phyloP scores from a whole-genome alignment of 2,888 invertebrate species.

The Metacarcinus magister region DNA sequence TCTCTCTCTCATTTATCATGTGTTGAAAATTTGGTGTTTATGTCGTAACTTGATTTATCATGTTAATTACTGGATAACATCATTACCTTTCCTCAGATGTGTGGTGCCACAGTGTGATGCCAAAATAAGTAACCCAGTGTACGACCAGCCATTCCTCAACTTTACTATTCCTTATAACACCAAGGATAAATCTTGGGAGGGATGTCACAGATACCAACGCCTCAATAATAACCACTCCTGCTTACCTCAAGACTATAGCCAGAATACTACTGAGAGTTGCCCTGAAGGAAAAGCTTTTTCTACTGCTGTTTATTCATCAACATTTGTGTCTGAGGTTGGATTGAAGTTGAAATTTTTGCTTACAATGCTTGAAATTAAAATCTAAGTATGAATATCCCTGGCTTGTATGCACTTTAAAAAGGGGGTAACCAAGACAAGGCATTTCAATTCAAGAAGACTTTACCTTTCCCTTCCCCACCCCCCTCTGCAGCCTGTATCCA shows the following conservation, averaged over 20 bases:
- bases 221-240: conserved; percentile 46
- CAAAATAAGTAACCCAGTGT: background rate
- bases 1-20: background rate
- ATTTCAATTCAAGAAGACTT: too few relatives aligned
- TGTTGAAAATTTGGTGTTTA: background rate
- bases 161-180: conserved; percentile 75
- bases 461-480: too few relatives aligned
- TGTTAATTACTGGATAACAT: background rate
- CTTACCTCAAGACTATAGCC: conserved; percentile 56
- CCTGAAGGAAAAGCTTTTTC: conserved; percentile 72
- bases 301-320: conserved; percentile 70
- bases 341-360: background rate
- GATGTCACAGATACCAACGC: conserved; percentile 72
- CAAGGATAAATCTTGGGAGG: conserved; percentile 13
- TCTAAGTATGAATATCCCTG: background rate
- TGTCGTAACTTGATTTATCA: background rate
- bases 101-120: conserved; percentile 72
- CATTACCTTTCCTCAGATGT: conserved; percentile 65
- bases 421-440: too few relatives aligned
- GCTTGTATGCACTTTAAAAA: too few relatives aligned
- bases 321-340: conserved; percentile 78
- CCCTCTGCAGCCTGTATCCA: too few relatives aligned
- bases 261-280: conserved; percentile 67
- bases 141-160: conserved; percentile 69
- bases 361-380: background rate